phyloP scores from a whole-genome alignment of 2,113 vertebrate species.

The Corythoichthys intestinalis region DNA sequence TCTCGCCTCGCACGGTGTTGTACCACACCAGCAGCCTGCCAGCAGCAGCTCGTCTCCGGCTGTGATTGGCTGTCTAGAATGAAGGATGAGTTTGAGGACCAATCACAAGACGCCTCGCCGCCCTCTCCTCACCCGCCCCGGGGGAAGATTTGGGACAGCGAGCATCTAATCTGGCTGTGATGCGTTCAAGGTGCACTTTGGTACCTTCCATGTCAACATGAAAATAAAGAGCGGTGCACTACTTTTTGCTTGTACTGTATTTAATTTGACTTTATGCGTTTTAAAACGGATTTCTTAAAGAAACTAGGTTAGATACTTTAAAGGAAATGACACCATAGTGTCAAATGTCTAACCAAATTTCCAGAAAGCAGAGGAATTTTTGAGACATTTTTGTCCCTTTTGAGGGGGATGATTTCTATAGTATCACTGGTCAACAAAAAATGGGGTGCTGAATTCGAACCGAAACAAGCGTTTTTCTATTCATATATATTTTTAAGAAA shows the following conservation, averaged over 20 bases:
- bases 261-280: background rate
- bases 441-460: too few relatives aligned
- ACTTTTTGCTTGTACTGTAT: background rate
- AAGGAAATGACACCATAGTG: too few relatives aligned
- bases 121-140: slow-evolving; percentile 37
- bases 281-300: background rate
- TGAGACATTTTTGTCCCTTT: too few relatives aligned
- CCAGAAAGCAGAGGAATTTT: too few relatives aligned
- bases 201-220: slow-evolving; percentile 1
- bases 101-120: slow-evolving; percentile 80
- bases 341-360: too few relatives aligned
- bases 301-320: background rate
- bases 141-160: slow-evolving; percentile 57
- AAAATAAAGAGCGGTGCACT: background rate
- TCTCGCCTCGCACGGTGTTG: slow-evolving; percentile 95
- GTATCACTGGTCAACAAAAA: too few relatives aligned
- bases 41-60: slow-evolving; percentile 90
- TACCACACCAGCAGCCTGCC: slow-evolving; percentile 87
- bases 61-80: slow-evolving; percentile 82
- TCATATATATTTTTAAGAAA: too few relatives aligned
- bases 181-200: background rate
- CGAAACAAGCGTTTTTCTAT: too few relatives aligned
- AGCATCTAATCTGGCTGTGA: slow-evolving; percentile 51
- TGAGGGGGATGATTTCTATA: too few relatives aligned
- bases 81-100: slow-evolving; percentile 73